Evolutionary conservation across 1,140 invertebrate species (phyloP).

Genomic region (Drosophila tropicalis): DNA sequence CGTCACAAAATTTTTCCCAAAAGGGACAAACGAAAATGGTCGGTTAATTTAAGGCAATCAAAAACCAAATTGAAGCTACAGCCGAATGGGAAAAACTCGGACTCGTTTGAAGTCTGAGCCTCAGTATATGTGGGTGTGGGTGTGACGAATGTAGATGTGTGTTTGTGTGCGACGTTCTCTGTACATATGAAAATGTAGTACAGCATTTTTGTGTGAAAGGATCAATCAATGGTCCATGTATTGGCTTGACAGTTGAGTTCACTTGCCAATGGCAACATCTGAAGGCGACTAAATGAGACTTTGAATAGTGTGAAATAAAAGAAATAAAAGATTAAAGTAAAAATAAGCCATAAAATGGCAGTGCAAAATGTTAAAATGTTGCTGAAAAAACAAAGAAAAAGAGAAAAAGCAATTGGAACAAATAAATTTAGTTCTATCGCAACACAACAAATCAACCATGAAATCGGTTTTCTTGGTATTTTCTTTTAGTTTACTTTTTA

Average conservation of each 20-base stretch:
- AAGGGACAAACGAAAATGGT: constrained; percentile 50
- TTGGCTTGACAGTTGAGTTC: constrained; percentile 25
- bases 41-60: constrained; percentile 79
- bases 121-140: neutral
- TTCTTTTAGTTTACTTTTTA: neutral
- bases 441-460: neutral
- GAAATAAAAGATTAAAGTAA: neutral
- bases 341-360: neutral
- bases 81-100: constrained; percentile 35
- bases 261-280: constrained; percentile 20
- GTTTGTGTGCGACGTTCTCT: neutral
- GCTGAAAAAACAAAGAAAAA: neutral
- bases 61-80: constrained; percentile 61
- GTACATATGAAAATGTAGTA: neutral
- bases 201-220: constrained; percentile 49
- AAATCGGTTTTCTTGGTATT: neutral
- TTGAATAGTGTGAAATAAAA: constrained; percentile 20
- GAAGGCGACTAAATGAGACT: constrained; percentile 25
- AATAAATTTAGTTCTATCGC: neutral
- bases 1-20: constrained; percentile 39
- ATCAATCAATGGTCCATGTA: constrained; percentile 58
- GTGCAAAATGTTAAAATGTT: neutral
- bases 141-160: neutral
- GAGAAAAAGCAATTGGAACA: neutral
- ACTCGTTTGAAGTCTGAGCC: neutral